Conservation (phyloP, 1,140 invertebrate species). For the Drosophila nannoptera region DNA sequence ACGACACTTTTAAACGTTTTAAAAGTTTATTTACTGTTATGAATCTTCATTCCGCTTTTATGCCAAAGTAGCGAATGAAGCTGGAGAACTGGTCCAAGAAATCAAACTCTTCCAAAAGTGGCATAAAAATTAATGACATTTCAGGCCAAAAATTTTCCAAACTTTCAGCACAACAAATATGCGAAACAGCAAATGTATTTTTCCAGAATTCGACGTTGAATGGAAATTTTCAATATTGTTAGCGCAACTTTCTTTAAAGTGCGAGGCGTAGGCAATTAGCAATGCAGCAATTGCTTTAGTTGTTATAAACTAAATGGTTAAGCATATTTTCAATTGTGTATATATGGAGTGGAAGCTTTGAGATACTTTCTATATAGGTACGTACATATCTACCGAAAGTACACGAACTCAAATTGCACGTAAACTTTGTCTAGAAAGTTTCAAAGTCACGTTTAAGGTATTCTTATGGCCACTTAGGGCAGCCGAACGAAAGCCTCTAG, state of each 20-base stretch:
- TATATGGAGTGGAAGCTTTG: too few relatives aligned
- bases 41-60: slow-evolving; percentile 27
- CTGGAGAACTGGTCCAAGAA: slow-evolving; percentile 11
- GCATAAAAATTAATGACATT: slow-evolving; percentile 36
- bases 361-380: neutral
- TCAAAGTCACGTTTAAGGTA: slow-evolving; percentile 12
- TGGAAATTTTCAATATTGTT: neutral
- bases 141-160: slow-evolving; percentile 8
- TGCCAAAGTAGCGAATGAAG: slow-evolving; percentile 15
- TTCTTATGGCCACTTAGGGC: neutral
- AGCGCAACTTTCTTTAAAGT: too few relatives aligned
- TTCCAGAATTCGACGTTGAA: neutral
- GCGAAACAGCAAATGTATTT: neutral
- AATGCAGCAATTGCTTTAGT: too few relatives aligned
- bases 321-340: too few relatives aligned
- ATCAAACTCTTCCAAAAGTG: slow-evolving; percentile 30
- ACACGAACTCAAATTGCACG: neutral
- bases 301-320: too few relatives aligned
- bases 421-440: slow-evolving; percentile 17
- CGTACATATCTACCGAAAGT: neutral
- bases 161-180: slow-evolving; percentile 7
- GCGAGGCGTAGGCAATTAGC: too few relatives aligned
- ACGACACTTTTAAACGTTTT: slow-evolving; percentile 33
- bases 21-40: slow-evolving; percentile 42
- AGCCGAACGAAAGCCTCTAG: neutral